A percentile compares a stretch with the other conserved stretches of the same genome.
These are phyloP conservation scores for Bubo blakistoni DNA, from an alignment of 2,113 vertebrate species.

Conservation along the genomic window DNA sequence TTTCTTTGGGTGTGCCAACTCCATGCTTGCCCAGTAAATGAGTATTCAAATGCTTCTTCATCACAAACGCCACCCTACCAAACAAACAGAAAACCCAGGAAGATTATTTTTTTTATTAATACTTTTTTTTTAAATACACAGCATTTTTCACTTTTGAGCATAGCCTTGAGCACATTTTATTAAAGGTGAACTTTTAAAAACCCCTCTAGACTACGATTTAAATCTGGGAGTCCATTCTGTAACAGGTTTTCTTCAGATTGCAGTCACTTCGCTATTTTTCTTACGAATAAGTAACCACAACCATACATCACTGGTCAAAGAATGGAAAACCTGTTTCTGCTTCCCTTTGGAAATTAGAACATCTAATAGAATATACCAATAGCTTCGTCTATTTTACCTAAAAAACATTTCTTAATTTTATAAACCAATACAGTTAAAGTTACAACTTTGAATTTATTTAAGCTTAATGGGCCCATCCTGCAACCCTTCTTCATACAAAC, in stretches of 20 bases:
- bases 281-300: not conserved
- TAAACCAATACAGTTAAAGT: not conserved
- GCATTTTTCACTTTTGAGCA: not conserved
- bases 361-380: not conserved
- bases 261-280: not conserved
- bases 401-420: not conserved
- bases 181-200: not conserved
- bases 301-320: not conserved
- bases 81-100: slow-evolving; percentile 35
- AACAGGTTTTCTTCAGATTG: not conserved
- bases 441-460: not conserved
- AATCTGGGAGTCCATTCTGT: not conserved
- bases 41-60: slow-evolving; percentile 98
- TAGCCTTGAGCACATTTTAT: not conserved
- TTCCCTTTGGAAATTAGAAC: not conserved
- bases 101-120: not conserved
- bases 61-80: slow-evolving; percentile 95
- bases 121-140: not conserved
- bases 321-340: not conserved
- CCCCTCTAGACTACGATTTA: not conserved
- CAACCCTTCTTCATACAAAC: not conserved
- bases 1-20: slow-evolving; percentile 95
- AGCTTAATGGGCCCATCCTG: not conserved
- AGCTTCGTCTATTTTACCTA: not conserved
- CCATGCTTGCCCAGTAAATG: slow-evolving; percentile 96